Evolutionary conservation across 2,113 vertebrate genomes (phyloP), one percentile per base, ranked within the genome.

Genomic region (Mus spicilegus): DNA sequence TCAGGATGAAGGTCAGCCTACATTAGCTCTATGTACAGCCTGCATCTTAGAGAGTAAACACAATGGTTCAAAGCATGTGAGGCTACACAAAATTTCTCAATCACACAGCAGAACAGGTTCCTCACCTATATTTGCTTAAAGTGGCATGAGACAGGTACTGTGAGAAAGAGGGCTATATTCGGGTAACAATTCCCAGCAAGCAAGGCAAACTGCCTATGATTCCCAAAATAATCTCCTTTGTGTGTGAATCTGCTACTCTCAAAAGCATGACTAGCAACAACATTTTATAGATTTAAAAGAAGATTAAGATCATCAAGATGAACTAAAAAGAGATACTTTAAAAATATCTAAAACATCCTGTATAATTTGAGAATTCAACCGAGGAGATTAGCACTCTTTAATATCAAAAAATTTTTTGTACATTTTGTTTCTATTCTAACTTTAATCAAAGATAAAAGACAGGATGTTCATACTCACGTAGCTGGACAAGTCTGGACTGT

Each of bases 401-500:
- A 51, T 72, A 87, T 73, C 39, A 94, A 92, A 94, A 87, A 1
- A 7, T 56, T 78, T 33, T 63, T 78, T 91, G 61, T 13, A 65
- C 81, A 84, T 82, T 78, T 63, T 93, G 33, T 42, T 93, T 89
- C 36, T 65, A 89, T 85, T 80, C 46, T 30, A 46, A 76, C 76
- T 73, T 67, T 75, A 84, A 42, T 4, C 75, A 92, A 46, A 90
- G 20, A 70, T 84, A 11, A 77, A 92, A 6, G 26, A 46, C 7
- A 91, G 22, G 58, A 39, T 84, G 54, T 9, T 46, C 88, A 56
- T 97, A 99, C 99, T 99, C 98, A 99, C 99, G 99, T 36, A 99
- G 97, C 10, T 99, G 99, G 93, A 99, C 99, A 1, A 98, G 98
- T 97, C 98, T 98, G 5, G 99, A 98, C 97, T 98, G 99, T 54